Conservation (phyloP, 2,888 invertebrate genomes). For the Drosophila kanekoi region DNA sequence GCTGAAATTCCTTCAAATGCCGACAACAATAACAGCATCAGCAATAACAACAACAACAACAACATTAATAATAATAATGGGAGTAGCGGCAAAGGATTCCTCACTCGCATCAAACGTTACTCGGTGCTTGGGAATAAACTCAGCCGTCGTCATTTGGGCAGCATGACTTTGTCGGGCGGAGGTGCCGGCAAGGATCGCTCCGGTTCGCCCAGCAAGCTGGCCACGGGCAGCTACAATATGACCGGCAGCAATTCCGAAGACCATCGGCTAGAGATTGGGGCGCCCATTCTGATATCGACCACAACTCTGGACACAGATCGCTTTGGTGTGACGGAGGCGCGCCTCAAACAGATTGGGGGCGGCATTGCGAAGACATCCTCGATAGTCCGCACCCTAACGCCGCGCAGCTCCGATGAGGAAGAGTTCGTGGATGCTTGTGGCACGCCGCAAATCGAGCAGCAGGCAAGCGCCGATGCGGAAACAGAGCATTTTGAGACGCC, state of each 20-base stretch:
- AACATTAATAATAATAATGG: conserved; percentile 50
- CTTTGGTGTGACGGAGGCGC: conserved; percentile 80
- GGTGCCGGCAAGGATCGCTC: conserved; percentile 36
- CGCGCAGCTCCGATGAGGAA: conserved; percentile 83
- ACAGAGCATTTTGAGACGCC: conserved; percentile 43
- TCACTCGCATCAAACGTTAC: conserved; percentile 84
- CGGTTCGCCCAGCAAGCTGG: conserved; percentile 77
- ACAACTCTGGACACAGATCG: conserved; percentile 84
- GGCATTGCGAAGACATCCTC: conserved; percentile 72
- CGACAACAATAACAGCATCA: conserved; percentile 59
- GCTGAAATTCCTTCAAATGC: conserved; percentile 33
- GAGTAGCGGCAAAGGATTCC: conserved; percentile 72
- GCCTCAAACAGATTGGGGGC: conserved; percentile 80
- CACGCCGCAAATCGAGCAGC: conserved; percentile 59
- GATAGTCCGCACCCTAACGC: conserved; percentile 62
- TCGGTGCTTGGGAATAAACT: conserved; percentile 83
- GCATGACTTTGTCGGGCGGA: conserved; percentile 66
- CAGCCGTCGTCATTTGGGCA: conserved; percentile 79
- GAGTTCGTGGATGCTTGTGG: conserved; percentile 83
- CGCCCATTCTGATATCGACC: conserved; percentile 84
- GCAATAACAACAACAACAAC: conserved; percentile 42
- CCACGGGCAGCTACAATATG: conserved; percentile 85
- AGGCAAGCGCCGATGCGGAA: conserved; percentile 22
- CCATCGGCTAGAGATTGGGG: conserved; percentile 84
- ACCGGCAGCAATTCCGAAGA: conserved; percentile 83